Percentiles rank a stretch among this genome's conserved stretches.
Conservation (phyloP, 2,797 vertebrate genomes). For the Sibirionetta formosa region DNA sequence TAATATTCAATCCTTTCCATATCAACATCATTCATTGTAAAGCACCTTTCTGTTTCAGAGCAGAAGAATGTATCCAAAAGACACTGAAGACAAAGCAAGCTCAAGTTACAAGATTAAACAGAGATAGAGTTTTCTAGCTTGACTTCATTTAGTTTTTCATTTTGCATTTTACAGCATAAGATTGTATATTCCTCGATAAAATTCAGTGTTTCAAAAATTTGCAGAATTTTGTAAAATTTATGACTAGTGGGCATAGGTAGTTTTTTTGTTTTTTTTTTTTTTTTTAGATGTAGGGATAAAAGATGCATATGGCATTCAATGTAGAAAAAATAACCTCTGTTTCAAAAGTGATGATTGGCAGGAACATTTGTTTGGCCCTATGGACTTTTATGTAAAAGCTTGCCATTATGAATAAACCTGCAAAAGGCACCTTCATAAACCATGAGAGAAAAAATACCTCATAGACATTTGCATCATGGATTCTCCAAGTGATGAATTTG, state of each 20-base stretch:
- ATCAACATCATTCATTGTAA: neutral
- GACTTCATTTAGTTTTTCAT: neutral
- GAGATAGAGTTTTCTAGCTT: neutral
- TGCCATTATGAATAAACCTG: neutral
- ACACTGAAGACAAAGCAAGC: neutral
- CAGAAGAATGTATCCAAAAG: neutral
- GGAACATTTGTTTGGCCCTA: neutral
- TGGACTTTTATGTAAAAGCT: neutral
- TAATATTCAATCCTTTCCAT: neutral
- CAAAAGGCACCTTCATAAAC: neutral
- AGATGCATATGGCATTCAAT: neutral
- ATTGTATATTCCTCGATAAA: neutral
- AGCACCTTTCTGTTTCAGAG: neutral
- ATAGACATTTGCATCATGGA: neutral
- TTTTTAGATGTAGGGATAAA: neutral
- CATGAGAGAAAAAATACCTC: neutral
- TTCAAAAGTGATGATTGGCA: neutral
- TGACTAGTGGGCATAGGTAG: neutral
- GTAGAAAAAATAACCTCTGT: neutral
- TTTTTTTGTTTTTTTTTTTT: neutral
- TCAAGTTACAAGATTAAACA: neutral
- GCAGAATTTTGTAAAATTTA: neutral
- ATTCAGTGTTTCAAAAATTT: neutral
- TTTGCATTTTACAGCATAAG: neutral
- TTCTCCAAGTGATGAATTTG: neutral